A percentile compares a stretch with the other conserved stretches of the same genome.
These are phyloP conservation scores for Pachyseris speciosa DNA, from an alignment of 64 coral and sea anemone species.

Conservation along the genomic window DNA sequence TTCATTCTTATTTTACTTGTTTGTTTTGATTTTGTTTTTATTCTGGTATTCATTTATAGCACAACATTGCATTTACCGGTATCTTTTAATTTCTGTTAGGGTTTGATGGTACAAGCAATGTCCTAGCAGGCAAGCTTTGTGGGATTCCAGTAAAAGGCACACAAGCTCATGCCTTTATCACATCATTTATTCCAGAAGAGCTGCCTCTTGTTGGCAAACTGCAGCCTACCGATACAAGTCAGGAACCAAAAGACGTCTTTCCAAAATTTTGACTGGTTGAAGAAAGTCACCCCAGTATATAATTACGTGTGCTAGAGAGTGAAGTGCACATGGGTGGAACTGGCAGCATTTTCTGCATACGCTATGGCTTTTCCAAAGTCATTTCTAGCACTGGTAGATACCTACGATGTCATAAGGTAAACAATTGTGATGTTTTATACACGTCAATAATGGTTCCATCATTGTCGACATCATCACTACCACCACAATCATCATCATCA, in stretches of 20 bases:
- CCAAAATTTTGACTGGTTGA: conserved; percentile 79
- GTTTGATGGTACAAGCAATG: conserved; percentile 98
- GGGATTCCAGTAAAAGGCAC: conserved; percentile 92
- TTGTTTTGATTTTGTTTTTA: too few species aligned
- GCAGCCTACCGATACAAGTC: conserved; percentile 56
- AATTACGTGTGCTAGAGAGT: conserved; percentile 72
- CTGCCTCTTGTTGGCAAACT: conserved; percentile 48
- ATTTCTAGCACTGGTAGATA: conserved; percentile 95
- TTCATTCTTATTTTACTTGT: too few species aligned
- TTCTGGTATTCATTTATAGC: background rate
- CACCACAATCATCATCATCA: too few species aligned
- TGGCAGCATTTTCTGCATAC: conserved; percentile 87
- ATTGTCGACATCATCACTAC: too few species aligned
- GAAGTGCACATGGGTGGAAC: conserved; percentile 83
- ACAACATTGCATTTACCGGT: too few species aligned
- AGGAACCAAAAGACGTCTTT: conserved; percentile 82
- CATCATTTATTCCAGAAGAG: conserved; percentile 74
- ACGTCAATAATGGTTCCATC: too few species aligned
- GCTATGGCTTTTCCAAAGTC: conserved; percentile 84
- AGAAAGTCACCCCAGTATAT: conserved; percentile 78
- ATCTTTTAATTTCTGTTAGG: conserved; percentile 69
- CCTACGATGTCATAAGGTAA: conserved; percentile 94
- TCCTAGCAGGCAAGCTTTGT: conserved; percentile 94
- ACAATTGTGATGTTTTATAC: background rate
- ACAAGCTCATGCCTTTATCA: conserved; percentile 93